Base-by-base conservation (phyloP, 2,888 invertebrate genomes). In the Caenorhabditis uteleia region DNA sequence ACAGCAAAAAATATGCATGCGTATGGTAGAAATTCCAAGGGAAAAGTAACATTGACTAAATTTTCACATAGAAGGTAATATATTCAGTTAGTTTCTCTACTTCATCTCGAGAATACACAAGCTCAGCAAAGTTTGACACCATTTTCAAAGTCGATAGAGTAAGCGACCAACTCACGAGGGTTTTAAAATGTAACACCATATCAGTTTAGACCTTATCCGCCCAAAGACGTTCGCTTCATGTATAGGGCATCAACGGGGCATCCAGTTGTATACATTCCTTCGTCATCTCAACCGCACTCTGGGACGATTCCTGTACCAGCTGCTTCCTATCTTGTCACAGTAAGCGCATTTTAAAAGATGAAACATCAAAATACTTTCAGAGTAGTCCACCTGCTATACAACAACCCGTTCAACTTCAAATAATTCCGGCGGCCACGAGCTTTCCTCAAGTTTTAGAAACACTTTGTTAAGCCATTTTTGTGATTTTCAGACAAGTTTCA, bases 281-380 rank as follows among this genome's bases (percentile, higher is more conserved):
- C 68, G 1, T 39, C 60, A 14, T 10, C 47, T 23, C 44, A 38
- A 14, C 18, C 3, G 8, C 18, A 18, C 31, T n/a, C n/a, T n/a
- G n/a, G 54, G 12, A 53, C 55, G 14, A 29, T 57, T 8, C 56
- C 66, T 18, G 53, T 55, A 14, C 66, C 67, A 7, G 66, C 57
- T 27, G 59, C 68, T 21, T 62, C 62, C 18, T 66, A 69, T 47
- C 57, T 72, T 23, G 72, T 72, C 44, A 72, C 72, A 21, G 72
- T 72, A 61, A 6, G 25, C 7, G 8, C 20, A 12, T 14, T 16
- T 12, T 40, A n/a, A n/a, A n/a, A n/a, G n/a, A n/a, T n/a, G n/a
- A n/a, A n/a, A n/a, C n/a, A n/a, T 40, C 12, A 10, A 40, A 16
- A 25, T 7, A 23, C 8, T 21, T 34, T 34, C 34, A n/a, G n/a